Evolutionary conservation across 2,888 invertebrate species (phyloP).

Genomic region (Creontiades dilutus): DNA sequence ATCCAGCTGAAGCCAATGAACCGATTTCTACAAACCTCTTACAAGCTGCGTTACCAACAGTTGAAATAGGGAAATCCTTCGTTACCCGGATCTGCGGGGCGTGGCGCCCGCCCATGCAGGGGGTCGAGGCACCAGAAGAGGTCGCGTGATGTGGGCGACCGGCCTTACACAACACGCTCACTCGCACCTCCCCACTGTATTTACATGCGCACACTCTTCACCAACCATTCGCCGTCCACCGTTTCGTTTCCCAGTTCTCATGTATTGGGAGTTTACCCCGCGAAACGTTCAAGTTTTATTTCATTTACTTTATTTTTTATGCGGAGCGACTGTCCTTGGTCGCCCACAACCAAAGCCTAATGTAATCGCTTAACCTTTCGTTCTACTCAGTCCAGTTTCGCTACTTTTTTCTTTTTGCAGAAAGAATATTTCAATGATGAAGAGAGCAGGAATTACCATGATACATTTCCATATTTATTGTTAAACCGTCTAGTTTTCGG

Average conservation of each 20-base stretch:
- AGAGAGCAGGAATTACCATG: too few species aligned
- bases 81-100: slow-evolving; percentile 40
- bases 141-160: slow-evolving; percentile 40
- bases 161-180: slow-evolving; percentile 45
- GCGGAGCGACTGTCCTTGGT: slow-evolving; percentile 46
- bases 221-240: neutral
- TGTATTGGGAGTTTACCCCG: neutral
- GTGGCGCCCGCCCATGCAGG: slow-evolving; percentile 5
- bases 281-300: neutral
- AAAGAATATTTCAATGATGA: too few species aligned
- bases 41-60: too few species aligned
- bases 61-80: neutral
- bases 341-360: slow-evolving; percentile 31
- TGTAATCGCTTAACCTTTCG: neutral
- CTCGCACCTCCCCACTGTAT: neutral
- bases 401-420: neutral
- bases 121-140: slow-evolving; percentile 20
- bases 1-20: too few species aligned
- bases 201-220: neutral
- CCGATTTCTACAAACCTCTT: too few species aligned
- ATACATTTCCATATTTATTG: too few species aligned
- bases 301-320: neutral
- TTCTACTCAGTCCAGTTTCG: neutral
- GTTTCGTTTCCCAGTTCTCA: neutral
- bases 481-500: too few species aligned